phyloP scores from a whole-genome alignment of 1,140 invertebrate genomes.

The Gryllus bimaculatus region DNA sequence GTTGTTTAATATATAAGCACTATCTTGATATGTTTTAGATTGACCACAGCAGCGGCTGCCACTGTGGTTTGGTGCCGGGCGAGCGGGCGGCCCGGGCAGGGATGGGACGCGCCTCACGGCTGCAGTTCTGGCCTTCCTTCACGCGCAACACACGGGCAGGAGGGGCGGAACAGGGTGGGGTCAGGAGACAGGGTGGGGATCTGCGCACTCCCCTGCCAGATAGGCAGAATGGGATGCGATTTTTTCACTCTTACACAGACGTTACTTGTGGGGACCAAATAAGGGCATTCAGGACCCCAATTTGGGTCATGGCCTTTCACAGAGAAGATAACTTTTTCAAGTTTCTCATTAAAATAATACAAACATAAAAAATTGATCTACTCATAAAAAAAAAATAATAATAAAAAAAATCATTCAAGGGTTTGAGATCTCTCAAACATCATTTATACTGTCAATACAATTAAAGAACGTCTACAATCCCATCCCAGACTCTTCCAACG shows the following conservation, averaged over 20 bases:
- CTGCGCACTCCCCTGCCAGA: not conserved
- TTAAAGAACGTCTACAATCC: conserved; percentile 2
- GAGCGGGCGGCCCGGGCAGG: not conserved
- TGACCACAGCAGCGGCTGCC: conserved; percentile 11
- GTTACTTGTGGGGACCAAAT: not conserved
- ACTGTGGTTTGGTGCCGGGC: conserved; percentile 8
- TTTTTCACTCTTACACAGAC: not conserved
- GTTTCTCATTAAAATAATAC: not conserved
- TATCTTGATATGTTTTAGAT: conserved; percentile 23
- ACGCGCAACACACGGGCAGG: not conserved
- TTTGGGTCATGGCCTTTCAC: not conserved
- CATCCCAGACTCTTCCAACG: not conserved
- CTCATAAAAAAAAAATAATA: not conserved
- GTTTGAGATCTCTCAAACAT: not conserved
- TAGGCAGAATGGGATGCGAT: not conserved
- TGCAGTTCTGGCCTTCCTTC: conserved; percentile 18
- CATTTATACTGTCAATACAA: not conserved
- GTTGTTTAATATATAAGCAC: conserved; percentile 20
- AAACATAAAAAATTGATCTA: not conserved
- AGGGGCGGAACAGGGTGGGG: not conserved
- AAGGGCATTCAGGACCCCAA: not conserved
- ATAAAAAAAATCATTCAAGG: not conserved
- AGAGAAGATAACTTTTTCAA: not conserved
- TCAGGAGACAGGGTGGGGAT: not conserved
- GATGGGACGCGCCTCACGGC: not conserved